Evolutionary conservation across 2,113 vertebrate genomes (phyloP), one percentile per base, ranked within the genome.

Genomic region (Salvator merianae): DNA sequence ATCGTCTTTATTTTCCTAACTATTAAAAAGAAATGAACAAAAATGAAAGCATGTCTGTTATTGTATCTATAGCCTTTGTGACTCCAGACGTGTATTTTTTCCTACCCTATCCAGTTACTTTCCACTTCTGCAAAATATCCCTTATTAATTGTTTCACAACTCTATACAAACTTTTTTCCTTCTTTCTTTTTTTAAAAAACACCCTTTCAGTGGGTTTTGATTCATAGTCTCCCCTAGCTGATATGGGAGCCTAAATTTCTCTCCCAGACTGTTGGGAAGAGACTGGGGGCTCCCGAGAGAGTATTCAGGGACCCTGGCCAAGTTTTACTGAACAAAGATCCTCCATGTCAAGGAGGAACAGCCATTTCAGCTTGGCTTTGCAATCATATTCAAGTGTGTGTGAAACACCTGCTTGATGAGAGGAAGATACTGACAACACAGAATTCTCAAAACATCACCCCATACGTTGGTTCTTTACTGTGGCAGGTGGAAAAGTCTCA

Each of bases 231-330:
- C 6, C 69, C 84, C 40, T 81, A 69, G 65, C 81, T 85, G 73
- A 81, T 20, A 16, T 3, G 53, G 71, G 68, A 5, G 3, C 78
- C 82, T 50, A 26, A 71, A 88, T 55, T 78, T 69, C 68, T 59
- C 79, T 43, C 47, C 30, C 1, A 86, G 78, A 77, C 66, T 16
- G 81, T 73, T 70, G 78, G 85, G 62, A 90, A 88, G 81, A 84
- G 59, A 14, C 70, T 9, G 5, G 83, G 62, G 20, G 26, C 79
- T 94, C 86, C 83, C 81, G 79, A 75, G 82, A 84, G 40, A 81
- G 68, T 79, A 82, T 89, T 80, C 40, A 72, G 80, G 87, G 81
- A 77, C 32, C 28, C 18, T n/a, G 71, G 73, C 87, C 88, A 91
- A 77, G 72, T 30, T 71, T 34, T 84, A 10, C 81, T 77, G 82